Evolutionary conservation across 2,113 vertebrate species (phyloP), one percentile per base, ranked within the genome.

Genomic region (Rousettus leschenaultii): DNA sequence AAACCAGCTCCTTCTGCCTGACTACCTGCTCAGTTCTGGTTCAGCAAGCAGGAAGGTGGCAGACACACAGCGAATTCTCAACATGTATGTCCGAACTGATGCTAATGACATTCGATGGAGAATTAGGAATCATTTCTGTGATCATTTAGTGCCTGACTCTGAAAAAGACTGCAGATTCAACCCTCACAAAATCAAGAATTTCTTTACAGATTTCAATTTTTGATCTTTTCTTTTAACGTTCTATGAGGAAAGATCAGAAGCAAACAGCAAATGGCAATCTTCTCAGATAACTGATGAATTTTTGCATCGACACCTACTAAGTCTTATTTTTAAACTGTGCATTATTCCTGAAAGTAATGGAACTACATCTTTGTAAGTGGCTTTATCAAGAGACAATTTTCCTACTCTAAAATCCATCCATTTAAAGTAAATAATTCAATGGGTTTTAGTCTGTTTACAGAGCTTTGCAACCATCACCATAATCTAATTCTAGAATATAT

Each of bases 291-390:
- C 0, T 6, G 40, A 6, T 7, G 14, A 12, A 2, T 30, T 71
- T 77, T 40, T 55, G 18, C 55, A 30, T 61, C 65, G 71, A 68
- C 61, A 65, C 24, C 48, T 33, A 68, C 61, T 21, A 26, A 22
- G 33, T 57, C 45, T 77, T 55, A 28, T 40, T 84, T 77, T n/a
- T 38, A 55, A 65, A 74, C 18, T 12, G 4, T 40, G 45, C 0
- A 53, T 53, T 53, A 71, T 40, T 66, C 35, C 53, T 71, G 15
- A 93, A 82, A 75, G 80, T n/a, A 86, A 75, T 19, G 35, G 84
- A 88, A 45, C 55, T 10, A 9, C 53, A 71, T 77, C 86, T 84
- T 73, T 45, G 57, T 24, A 80, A 86, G 35, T 35, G 18, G 5
- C n/a, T 90, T 55, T 77, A 66, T 22, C 48, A 51, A 87, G 53